A percentile compares a stretch with the other conserved stretches of the same genome.
phyloP scores from a whole-genome alignment of 1,140 invertebrate species.

The Lethrus apterus region DNA sequence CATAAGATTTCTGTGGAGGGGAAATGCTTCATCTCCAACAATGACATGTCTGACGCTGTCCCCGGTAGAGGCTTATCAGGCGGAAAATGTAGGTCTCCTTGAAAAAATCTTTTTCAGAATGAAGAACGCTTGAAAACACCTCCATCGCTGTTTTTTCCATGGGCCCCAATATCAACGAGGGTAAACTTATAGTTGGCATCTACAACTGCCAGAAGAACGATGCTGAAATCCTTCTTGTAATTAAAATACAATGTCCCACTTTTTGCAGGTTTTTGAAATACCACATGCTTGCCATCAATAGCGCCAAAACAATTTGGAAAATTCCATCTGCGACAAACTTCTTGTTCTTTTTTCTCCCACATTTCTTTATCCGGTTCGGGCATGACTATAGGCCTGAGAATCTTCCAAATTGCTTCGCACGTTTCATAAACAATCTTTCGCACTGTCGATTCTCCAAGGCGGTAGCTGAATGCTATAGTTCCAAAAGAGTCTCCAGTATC shows the following conservation, averaged over 20 bases:
- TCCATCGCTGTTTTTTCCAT: constrained; percentile 40
- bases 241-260: neutral
- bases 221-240: constrained; percentile 1
- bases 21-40: constrained; percentile 13
- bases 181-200: constrained; percentile 44
- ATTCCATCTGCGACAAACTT: no score
- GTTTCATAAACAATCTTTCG: constrained; percentile 15
- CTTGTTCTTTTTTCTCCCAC: constrained; percentile 30
- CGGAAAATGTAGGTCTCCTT: no score
- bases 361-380: constrained; percentile 26
- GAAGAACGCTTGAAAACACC: no score
- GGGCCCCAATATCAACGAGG: constrained; percentile 41
- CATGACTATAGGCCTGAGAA: constrained; percentile 15
- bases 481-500: constrained; percentile 16
- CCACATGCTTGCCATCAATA: neutral
- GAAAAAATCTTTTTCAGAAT: no score
- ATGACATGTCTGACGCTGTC: constrained; percentile 14
- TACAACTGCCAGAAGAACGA: constrained; percentile 26
- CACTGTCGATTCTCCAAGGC: constrained; percentile 14
- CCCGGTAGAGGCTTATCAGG: constrained; percentile 24
- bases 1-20: constrained; percentile 1
- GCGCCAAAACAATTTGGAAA: constrained; percentile 1
- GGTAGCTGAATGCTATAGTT: constrained; percentile 16
- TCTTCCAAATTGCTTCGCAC: constrained; percentile 17
- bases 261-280: neutral